Percentiles rank a stretch among this genome's conserved stretches.
Evolutionary conservation across 37 sponge, comb jelly and placozoan genomes (phyloP).

Genomic region (Oscarella lobularis): DNA sequence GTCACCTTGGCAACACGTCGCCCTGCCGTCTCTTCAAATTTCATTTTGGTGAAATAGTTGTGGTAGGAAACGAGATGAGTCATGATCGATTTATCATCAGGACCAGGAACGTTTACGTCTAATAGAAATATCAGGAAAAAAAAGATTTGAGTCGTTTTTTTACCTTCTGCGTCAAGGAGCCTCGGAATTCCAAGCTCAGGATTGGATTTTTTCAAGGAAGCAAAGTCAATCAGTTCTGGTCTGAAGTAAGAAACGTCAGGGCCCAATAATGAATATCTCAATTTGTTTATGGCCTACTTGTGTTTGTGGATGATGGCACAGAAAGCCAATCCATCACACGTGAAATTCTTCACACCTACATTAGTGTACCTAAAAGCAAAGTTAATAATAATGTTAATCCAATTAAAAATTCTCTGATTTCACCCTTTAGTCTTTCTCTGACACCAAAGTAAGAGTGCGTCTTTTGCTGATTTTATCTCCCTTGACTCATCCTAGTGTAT

Average conservation of each 20-base stretch:
- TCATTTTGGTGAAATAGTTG: conserved; percentile 92
- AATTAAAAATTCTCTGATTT: too few species aligned
- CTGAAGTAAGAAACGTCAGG: conserved; percentile 12
- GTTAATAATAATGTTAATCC: too few species aligned
- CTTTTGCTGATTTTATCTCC: conserved; percentile 87
- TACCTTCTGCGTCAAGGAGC: conserved; percentile 91
- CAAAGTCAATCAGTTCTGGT: conserved; percentile 19
- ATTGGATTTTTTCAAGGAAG: conserved; percentile 25
- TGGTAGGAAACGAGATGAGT: conserved; percentile 91
- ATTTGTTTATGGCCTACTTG: conserved; percentile 28
- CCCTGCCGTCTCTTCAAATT: conserved; percentile 78
- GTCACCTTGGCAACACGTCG: conserved; percentile 73
- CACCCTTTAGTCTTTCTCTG: conserved; percentile 86
- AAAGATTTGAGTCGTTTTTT: background rate
- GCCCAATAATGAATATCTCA: too few species aligned
- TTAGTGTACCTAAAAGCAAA: conserved; percentile 57
- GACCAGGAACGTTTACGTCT: conserved; percentile 74
- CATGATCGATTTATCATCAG: conserved; percentile 97
- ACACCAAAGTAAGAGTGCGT: conserved; percentile 92
- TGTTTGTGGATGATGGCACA: conserved; percentile 96
- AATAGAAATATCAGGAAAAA: background rate
- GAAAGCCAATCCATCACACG: conserved; percentile 87
- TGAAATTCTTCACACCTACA: conserved; percentile 88
- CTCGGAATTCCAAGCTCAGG: conserved; percentile 66
- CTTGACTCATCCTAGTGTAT: conserved; percentile 35